Evolutionary conservation across 2,888 invertebrate species (phyloP).

Genomic region (Microctonus brassicae): DNA sequence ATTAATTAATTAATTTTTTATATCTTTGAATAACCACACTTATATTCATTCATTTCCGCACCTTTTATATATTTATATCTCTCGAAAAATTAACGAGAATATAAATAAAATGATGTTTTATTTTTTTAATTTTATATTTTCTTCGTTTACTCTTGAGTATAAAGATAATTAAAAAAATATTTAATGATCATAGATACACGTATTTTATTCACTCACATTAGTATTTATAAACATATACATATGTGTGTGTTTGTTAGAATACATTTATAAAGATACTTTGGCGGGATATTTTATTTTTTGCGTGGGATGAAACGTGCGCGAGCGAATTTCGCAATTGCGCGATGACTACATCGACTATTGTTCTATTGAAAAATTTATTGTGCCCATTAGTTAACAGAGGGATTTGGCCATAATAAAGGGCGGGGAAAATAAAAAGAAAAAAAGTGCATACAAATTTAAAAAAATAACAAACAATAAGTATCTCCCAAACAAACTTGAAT

Average conservation of each 20-base stretch:
- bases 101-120: too few relatives aligned
- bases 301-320: slow-evolving; percentile 33
- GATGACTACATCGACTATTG: slow-evolving; percentile 36
- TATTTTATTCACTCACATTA: neutral
- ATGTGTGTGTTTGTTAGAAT: neutral
- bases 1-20: neutral
- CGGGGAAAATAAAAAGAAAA: too few relatives aligned
- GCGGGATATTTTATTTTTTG: slow-evolving; percentile 27
- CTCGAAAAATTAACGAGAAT: neutral
- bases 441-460: too few relatives aligned
- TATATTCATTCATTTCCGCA: neutral
- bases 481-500: too few relatives aligned
- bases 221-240: neutral
- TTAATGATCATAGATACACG: neutral
- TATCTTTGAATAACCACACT: neutral
- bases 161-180: neutral
- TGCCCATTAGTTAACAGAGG: neutral
- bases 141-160: neutral
- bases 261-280: slow-evolving; percentile 15
- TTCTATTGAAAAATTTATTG: slow-evolving; percentile 24
- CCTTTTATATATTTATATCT: neutral
- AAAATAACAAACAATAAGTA: too few relatives aligned
- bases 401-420: too few relatives aligned
- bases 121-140: neutral
- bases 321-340: slow-evolving; percentile 38